Evolutionary conservation across 2,888 invertebrate species (phyloP).

Genomic region (Troides helena): DNA sequence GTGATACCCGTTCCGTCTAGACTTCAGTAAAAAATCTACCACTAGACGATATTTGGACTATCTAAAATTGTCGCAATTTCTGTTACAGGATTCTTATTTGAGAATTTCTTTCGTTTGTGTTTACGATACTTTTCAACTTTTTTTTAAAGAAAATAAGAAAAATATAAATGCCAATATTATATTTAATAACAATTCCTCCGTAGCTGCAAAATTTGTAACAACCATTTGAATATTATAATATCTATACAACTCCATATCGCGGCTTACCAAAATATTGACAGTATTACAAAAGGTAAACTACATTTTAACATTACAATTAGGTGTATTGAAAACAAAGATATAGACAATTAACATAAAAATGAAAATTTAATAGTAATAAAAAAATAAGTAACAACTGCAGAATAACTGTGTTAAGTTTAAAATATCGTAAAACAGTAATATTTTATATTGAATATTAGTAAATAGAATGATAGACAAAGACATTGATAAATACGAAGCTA

Average conservation of each 20-base stretch:
- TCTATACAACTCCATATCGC: not conserved
- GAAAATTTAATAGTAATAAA: not conserved
- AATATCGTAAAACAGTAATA: not conserved
- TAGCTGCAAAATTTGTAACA: slow-evolving; percentile 65
- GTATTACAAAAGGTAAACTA: not conserved
- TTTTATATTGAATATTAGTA: not conserved
- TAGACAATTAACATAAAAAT: not conserved
- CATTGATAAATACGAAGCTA: slow-evolving; percentile 18
- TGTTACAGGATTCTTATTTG: too few relatives aligned
- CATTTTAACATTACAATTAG: not conserved
- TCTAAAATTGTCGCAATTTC: too few relatives aligned
- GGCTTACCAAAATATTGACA: not conserved
- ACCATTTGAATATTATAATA: slow-evolving; percentile 44
- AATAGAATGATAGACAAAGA: slow-evolving; percentile 16
- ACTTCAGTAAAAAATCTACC: too few relatives aligned
- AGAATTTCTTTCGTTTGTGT: too few relatives aligned
- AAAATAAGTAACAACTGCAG: not conserved
- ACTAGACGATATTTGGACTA: too few relatives aligned
- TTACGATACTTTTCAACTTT: too few relatives aligned
- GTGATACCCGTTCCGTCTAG: too few relatives aligned
- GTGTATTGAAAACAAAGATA: not conserved
- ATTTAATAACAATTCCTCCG: slow-evolving; percentile 72
- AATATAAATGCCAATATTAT: slow-evolving; percentile 55
- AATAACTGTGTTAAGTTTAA: not conserved
- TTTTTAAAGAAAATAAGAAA: slow-evolving; percentile 35